Percentiles rank a stretch among this genome's conserved stretches.
Conservation (phyloP, 2,888 invertebrate genomes). For the Stenotaenia linearis region DNA sequence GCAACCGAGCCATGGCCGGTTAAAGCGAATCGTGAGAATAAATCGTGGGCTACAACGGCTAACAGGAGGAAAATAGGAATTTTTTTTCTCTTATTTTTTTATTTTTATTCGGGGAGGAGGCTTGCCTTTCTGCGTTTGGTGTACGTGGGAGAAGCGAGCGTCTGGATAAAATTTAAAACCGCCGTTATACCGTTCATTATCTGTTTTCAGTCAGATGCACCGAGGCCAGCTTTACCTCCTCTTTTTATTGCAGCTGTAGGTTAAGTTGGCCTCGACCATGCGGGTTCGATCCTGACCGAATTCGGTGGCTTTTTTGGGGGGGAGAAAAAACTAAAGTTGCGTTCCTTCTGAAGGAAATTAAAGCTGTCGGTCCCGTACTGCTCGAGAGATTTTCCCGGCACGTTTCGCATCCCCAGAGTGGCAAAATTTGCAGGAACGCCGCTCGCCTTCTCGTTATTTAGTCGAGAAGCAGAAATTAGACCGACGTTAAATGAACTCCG, state of each 20-base stretch:
- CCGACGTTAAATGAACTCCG: too few species aligned
- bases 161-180: neutral
- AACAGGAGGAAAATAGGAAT: conserved; percentile 5
- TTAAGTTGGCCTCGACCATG: conserved; percentile 13
- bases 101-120: neutral
- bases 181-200: neutral
- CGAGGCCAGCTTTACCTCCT: neutral
- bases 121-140: neutral
- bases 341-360: too few species aligned
- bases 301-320: too few species aligned
- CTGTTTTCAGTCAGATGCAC: conserved; percentile 3
- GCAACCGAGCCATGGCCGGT: neutral
- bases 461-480: too few species aligned
- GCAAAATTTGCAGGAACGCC: too few species aligned
- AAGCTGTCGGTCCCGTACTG: too few species aligned
- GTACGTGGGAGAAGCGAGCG: neutral
- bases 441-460: too few species aligned
- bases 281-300: too few species aligned
- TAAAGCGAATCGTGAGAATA: conserved; percentile 23
- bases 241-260: neutral
- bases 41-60: neutral
- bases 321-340: too few species aligned
- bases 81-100: neutral
- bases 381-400: too few species aligned
- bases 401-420: too few species aligned